Evolutionary conservation across 2,888 invertebrate species (phyloP).

Genomic region (Salpingus planirostris): DNA sequence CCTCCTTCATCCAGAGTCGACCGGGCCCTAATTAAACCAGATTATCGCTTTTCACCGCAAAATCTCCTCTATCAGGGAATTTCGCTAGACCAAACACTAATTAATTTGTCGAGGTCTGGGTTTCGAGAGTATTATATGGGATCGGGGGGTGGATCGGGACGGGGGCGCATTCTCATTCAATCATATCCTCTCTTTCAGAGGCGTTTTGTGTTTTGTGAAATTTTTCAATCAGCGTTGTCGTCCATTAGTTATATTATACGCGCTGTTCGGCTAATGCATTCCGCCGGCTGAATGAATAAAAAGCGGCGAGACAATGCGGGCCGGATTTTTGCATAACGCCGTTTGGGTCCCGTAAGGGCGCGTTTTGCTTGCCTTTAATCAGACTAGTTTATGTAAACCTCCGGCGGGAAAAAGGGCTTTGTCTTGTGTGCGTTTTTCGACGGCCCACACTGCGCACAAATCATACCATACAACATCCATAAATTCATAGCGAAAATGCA

Average conservation of each 20-base stretch:
- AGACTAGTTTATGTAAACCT: slow-evolving; percentile 36
- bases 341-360: slow-evolving; percentile 36
- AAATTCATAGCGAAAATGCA: too few relatives aligned
- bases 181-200: slow-evolving; percentile 34
- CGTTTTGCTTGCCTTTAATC: slow-evolving; percentile 40
- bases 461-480: too few relatives aligned
- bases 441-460: too few relatives aligned
- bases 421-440: slow-evolving; percentile 39
- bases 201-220: slow-evolving; percentile 39
- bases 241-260: slow-evolving; percentile 43
- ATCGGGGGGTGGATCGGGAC: slow-evolving; percentile 2
- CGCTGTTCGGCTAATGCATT: slow-evolving; percentile 39
- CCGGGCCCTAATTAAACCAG: too few relatives aligned
- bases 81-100: too few relatives aligned
- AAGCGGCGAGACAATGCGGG: too few relatives aligned
- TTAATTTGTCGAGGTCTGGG: too few relatives aligned
- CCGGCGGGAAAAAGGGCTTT: slow-evolving; percentile 36
- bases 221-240: slow-evolving; percentile 42
- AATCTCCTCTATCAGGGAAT: too few relatives aligned
- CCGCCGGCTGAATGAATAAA: slow-evolving; percentile 28
- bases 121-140: too few relatives aligned
- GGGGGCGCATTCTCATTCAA: slow-evolving; percentile 31
- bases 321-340: slow-evolving; percentile 38
- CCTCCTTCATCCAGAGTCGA: too few relatives aligned
- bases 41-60: too few relatives aligned